Base-by-base conservation (phyloP, 1,140 invertebrate species). In the Palaemon carinicauda region DNA sequence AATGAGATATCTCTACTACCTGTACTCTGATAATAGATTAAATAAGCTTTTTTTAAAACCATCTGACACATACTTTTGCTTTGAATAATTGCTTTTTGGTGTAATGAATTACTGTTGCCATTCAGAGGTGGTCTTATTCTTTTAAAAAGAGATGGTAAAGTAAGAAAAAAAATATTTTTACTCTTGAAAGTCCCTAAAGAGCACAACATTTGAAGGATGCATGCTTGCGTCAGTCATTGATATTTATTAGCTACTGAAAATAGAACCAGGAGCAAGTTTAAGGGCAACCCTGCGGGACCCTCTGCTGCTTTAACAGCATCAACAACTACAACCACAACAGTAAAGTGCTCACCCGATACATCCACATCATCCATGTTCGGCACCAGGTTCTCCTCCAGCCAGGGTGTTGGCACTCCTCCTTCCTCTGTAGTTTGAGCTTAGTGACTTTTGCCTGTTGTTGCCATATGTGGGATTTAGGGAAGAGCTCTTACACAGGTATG, bases 321-420 rank as follows among this genome's bases (percentile, higher is more conserved):
- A 81, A 74, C 85, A 87, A 87, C 85, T 81, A 87, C 85, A 87
- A 81, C 85, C 78, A 87, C 85, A 75, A 86, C 83, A 86, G 83
- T 86, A 86, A 86, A 86, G 83, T 86, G 83, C 83, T 86, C 83
- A 86, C 83, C 83, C 83, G 83, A 86, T 41, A 86, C 83, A 86
- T 86, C 83, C 83, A 86, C 83, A 86, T 71, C 83, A 73, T 71
- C 83, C 79, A 86, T 80, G 85, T 82, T 87, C 85, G 79, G 78
- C 85, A 87, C 85, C 85, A 87, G 80, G 85, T 81, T 81, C 80
- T 87, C 85, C 80, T 82, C 78, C 79, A 81, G 85, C 85, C 85
- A 87, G 85, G 85, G 85, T 87, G 78, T 87, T 87, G 85, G 85
- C 85, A 87, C 85, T 81, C 85, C 85, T 81, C 85, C 80, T 87